Base-by-base conservation (phyloP, 2,797 vertebrate species). In the Sandelia bainsii region DNA sequence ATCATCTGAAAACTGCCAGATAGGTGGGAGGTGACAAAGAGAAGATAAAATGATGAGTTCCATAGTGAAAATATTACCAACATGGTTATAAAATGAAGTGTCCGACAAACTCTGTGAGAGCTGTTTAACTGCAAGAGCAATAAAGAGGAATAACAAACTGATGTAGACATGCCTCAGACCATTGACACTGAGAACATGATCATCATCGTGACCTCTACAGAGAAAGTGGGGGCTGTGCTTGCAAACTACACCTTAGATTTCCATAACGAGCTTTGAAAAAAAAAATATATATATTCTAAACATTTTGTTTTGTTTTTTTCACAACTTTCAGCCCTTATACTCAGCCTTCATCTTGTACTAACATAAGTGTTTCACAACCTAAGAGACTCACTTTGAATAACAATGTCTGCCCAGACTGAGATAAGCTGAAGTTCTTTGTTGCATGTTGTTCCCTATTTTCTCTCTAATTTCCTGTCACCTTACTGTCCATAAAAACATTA, bases 1-100 rank as follows among this genome's bases (percentile, higher is more conserved):
- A 32, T 48, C 14, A 62, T 59, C 39, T 62, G 29, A 64, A 60
- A 81, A 50, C 58, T 70, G 60, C 22, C 23, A 5, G 14, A 48
- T 37, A 27, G 51, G 51, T 20, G 11, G 12, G 13, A 79, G 20
- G 16, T 13, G 37, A 17, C 6, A 8, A 6, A 27, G 42, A 54
- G 13, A 25, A 48, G 42, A 64, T 61, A 19, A 67, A 64, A 8
- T 54, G 5, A 27, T 58, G 56, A 52, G 29, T 49, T 50, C 14
- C 70, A 46, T 0, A 23, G 53, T 61, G 23, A 45, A 60, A 44
- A 5, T 11, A 59, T 32, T 39, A 49, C 37, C 20, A 13, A 32
- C 4, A 4, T 51, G 3, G 7, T 64, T 64, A 61, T 42, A 3
- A 59, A 71, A 68, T 23, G 4, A 80, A 16, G 27, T 22, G 16